phyloP scores from a whole-genome alignment of 2,113 vertebrate species.

The Trematocara zebra region DNA sequence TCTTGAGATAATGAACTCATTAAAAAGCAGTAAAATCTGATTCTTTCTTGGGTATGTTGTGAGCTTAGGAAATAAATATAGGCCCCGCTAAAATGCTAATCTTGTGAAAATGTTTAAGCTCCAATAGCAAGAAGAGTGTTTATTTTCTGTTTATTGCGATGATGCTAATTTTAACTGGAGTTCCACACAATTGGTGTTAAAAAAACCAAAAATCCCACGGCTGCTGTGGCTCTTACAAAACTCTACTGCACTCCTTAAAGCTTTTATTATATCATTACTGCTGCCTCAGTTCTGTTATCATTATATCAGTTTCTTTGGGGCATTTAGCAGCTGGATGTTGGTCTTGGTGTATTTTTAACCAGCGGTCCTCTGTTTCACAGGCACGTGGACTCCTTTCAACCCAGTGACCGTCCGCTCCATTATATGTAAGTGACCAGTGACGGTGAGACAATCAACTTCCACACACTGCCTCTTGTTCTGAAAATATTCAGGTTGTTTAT shows the following conservation, averaged over 20 bases:
- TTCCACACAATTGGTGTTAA: not conserved
- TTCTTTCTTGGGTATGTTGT: not conserved
- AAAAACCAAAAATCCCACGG: not conserved
- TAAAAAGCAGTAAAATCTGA: not conserved
- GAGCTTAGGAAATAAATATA: not conserved
- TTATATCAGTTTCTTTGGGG: not conserved
- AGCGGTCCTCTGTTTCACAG: constrained; percentile 67
- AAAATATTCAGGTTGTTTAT: constrained; percentile 8
- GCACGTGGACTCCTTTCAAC: constrained; percentile 97
- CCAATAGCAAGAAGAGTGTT: not conserved
- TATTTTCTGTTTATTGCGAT: not conserved
- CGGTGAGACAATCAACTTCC: not conserved
- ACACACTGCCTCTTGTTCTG: not conserved
- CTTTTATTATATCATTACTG: not conserved
- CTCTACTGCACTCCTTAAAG: not conserved
- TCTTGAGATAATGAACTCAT: not conserved
- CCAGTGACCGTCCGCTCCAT: constrained; percentile 93
- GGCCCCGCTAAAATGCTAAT: not conserved
- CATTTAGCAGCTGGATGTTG: not conserved
- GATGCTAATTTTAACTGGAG: not conserved
- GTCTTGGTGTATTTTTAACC: not conserved
- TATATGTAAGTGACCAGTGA: constrained; percentile 82
- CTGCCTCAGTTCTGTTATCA: not conserved
- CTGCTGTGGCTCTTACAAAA: not conserved
- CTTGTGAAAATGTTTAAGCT: not conserved